phyloP scores from a whole-genome alignment of 2,113 vertebrate species.

The Scalopus aquaticus region DNA sequence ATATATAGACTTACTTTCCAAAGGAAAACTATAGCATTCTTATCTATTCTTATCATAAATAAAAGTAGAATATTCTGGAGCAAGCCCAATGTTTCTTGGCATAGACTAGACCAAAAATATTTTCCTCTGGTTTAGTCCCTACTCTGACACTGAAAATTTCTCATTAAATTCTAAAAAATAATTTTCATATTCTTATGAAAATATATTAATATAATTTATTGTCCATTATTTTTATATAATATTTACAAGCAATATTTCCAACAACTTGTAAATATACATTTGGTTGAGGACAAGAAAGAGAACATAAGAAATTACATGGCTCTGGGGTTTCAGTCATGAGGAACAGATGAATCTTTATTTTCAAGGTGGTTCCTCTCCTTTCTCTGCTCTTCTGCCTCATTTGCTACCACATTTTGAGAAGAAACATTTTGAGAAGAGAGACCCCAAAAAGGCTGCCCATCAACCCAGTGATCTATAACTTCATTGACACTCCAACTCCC shows the following conservation, averaged over 20 bases:
- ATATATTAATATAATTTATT: neutral
- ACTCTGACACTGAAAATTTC: neutral
- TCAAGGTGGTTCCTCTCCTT: neutral
- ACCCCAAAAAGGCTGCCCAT: neutral
- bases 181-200: conserved; percentile 23
- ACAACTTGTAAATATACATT: neutral
- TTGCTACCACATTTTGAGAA: conserved; percentile 1
- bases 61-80: conserved; percentile 50
- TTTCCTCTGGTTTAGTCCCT: conserved; percentile 41
- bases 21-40: conserved; percentile 47
- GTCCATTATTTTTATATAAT: neutral
- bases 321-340: neutral
- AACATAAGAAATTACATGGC: neutral
- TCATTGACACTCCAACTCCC: neutral
- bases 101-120: conserved; percentile 28
- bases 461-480: neutral
- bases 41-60: conserved; percentile 51
- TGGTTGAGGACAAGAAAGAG: neutral
- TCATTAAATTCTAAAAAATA: conserved; percentile 35
- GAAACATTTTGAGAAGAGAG: conserved; percentile 9
- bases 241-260: neutral
- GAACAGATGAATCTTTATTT: neutral
- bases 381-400: neutral
- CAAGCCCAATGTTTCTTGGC: conserved; percentile 40
- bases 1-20: conserved; percentile 39